A percentile compares a stretch with the other conserved stretches of the same genome.
Conservation (phyloP, 2,113 vertebrate genomes). For the Eptesicus fuscus region DNA sequence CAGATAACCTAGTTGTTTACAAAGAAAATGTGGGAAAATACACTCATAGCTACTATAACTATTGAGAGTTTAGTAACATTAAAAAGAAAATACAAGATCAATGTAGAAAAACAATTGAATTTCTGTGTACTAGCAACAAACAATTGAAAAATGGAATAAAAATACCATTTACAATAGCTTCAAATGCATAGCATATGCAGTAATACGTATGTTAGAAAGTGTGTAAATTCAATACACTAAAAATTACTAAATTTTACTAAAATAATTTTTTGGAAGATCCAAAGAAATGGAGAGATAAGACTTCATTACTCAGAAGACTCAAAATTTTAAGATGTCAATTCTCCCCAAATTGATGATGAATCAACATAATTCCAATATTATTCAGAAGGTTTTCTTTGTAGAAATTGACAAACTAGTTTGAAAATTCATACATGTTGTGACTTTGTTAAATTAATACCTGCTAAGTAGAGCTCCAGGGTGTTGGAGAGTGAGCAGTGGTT, state of each 20-base stretch:
- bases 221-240: neutral
- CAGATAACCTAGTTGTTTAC: neutral
- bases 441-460: neutral
- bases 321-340: neutral
- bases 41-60: neutral
- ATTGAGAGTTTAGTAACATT: neutral
- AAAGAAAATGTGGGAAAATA: neutral
- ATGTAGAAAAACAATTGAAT: neutral
- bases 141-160: neutral
- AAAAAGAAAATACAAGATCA: neutral
- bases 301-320: neutral
- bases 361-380: neutral
- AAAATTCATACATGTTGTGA: neutral
- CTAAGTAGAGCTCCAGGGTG: neutral
- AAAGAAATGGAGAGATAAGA: neutral
- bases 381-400: neutral
- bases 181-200: neutral
- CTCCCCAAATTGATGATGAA: neutral
- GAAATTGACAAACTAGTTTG: neutral
- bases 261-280: neutral
- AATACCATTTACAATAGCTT: neutral
- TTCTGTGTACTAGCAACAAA: neutral
- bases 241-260: neutral
- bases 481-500: neutral
- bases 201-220: neutral